phyloP scores from a whole-genome alignment of 2,797 vertebrate genomes.

The Xenopus petersii region DNA sequence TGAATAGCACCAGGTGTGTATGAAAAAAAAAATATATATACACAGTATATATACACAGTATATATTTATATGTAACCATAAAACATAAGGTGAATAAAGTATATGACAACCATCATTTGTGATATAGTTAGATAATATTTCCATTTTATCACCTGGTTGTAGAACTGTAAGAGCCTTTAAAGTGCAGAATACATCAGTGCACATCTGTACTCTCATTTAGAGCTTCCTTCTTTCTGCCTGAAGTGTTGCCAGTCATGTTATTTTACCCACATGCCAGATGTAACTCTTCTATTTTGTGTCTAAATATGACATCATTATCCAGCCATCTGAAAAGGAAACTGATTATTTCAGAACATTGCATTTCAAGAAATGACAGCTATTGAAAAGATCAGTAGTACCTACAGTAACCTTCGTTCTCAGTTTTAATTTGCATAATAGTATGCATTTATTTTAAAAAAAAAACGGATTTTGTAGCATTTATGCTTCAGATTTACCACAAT shows the following conservation, averaged over 20 bases:
- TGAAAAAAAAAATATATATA: too few relatives aligned
- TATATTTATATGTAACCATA: too few relatives aligned
- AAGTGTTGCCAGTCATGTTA: constrained; percentile 24
- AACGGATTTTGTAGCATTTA: too few relatives aligned
- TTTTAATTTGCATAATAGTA: too few relatives aligned
- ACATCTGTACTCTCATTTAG: constrained; percentile 27
- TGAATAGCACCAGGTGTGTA: too few relatives aligned
- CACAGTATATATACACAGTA: too few relatives aligned
- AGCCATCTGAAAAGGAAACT: constrained; percentile 10
- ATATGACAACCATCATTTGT: not conserved
- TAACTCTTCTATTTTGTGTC: constrained; percentile 13
- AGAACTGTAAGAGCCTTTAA: not conserved
- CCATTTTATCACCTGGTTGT: constrained; percentile 3
- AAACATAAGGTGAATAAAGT: not conserved
- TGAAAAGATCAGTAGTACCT: not conserved
- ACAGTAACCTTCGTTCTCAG: too few relatives aligned
- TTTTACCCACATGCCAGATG: constrained; percentile 25
- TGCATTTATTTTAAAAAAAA: too few relatives aligned
- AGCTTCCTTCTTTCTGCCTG: constrained; percentile 19
- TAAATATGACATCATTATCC: constrained; percentile 31
- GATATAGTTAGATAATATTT: not conserved
- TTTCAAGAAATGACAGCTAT: not conserved
- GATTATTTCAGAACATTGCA: constrained; percentile 6
- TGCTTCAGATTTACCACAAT: too few relatives aligned
- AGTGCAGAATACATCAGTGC: constrained; percentile 17